Conservation (phyloP, 2,888 invertebrate genomes). For the Acleris laterana region DNA sequence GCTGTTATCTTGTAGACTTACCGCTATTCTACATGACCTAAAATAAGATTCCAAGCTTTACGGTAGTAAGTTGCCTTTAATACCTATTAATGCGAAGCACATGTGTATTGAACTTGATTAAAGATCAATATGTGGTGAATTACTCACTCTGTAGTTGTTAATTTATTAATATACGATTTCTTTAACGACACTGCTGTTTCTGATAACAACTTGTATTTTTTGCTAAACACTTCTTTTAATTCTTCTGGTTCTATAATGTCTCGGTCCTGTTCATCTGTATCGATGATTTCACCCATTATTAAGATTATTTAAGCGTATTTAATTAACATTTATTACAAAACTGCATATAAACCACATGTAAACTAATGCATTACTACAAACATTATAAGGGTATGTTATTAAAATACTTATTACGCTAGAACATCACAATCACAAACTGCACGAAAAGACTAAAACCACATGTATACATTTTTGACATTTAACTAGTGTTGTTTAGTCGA, state of each 20-base stretch:
- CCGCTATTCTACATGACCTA: constrained; percentile 69
- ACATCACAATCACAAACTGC: constrained; percentile 5
- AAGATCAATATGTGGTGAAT: not conserved
- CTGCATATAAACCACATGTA: constrained; percentile 9
- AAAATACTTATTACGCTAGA: not conserved
- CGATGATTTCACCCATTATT: constrained; percentile 71
- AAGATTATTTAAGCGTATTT: constrained; percentile 13
- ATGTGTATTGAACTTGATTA: not conserved
- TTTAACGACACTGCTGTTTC: constrained; percentile 82
- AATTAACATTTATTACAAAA: constrained; percentile 10
- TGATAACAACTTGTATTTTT: constrained; percentile 61
- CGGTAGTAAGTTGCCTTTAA: too few species aligned
- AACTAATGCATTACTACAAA: constrained; percentile 11
- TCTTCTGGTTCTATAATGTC: constrained; percentile 61
- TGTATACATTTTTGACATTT: constrained; percentile 22
- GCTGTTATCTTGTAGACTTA: constrained; percentile 63
- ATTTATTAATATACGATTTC: constrained; percentile 85
- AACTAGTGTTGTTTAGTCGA: not conserved
- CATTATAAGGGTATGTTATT: too few species aligned
- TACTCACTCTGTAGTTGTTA: constrained; percentile 84
- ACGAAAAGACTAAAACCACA: constrained; percentile 5
- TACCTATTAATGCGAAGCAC: too few species aligned
- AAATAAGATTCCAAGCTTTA: constrained; percentile 29
- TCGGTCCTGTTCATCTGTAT: constrained; percentile 66
- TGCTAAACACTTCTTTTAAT: constrained; percentile 62